Evolutionary conservation across 2,888 invertebrate species (phyloP), one percentile per base, ranked within the genome.

Genomic region (Rotaria magnacalcarata): DNA sequence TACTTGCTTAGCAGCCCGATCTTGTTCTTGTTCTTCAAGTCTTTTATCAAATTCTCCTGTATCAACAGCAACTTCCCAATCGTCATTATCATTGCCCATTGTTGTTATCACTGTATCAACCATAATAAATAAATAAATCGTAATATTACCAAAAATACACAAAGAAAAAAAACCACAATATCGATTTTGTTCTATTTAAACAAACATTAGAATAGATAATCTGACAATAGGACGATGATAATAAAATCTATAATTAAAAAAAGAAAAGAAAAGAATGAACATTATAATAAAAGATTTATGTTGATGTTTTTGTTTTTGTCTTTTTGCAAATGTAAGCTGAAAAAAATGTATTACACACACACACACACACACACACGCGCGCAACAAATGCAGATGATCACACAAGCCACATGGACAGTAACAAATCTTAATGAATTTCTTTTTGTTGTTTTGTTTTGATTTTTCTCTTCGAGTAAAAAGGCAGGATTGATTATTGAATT

Each of bases 61-160:
- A 80, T 80, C 80, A 47, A 80, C 47, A 21, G 80, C 80, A n/a
- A 47, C 47, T 80, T 80, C 80, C 80, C 80, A 80, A 80, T 80
- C 80, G n/a, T 80, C 80, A 14, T 80, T 24, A 80, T 80, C 67
- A 67, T 67, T 67, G 34, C 67, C 67, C 27, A 34, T 34, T 34
- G 34, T 67, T 27, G 34, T 67, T 34, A 8, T 60, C 34, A 67
- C 67, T 67, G 14, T 27, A 24, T 56, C 56, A 56, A 56, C 56
- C 56, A 56, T 56, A 56, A 56, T 56, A 56, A 56, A 54, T 54
- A 54, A 54, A 21, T 4, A 54, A 54, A 54, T 54, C 54, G 54
- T 54, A 54, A 54, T 54, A 21, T 21, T 54, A 54, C 54, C 24
- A 56, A 56, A 24, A 8, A 56, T 0, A 56, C 24, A 56, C 8